Conservation (phyloP, 2,113 vertebrate genomes). For the Xenopus borealis region DNA sequence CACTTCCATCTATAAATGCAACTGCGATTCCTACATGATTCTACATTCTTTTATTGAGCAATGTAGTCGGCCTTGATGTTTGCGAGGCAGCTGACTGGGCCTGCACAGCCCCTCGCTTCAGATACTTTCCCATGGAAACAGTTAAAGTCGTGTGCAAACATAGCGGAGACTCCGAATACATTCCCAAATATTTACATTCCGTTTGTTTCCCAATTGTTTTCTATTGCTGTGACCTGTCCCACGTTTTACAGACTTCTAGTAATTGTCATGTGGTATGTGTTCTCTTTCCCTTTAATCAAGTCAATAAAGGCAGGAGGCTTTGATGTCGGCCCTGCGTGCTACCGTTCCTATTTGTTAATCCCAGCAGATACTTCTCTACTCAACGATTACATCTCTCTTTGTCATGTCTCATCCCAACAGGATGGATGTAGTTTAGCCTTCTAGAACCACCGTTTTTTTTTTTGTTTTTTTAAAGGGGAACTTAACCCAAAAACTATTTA, state of each 20-base stretch:
- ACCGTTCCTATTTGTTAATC: conserved; percentile 43
- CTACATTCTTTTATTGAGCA: too few species aligned
- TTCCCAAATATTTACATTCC: background rate
- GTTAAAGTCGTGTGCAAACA: background rate
- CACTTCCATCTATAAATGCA: too few species aligned
- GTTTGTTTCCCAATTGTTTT: background rate
- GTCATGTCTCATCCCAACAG: conserved; percentile 13
- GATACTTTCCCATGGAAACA: too few species aligned
- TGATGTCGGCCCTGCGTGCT: conserved; percentile 36
- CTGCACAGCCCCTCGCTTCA: too few species aligned
- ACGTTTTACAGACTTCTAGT: conserved; percentile 20
- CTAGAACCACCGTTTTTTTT: too few species aligned
- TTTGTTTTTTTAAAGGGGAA: too few species aligned
- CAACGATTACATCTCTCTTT: conserved; percentile 34
- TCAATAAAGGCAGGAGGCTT: conserved; percentile 27
- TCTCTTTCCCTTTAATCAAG: conserved; percentile 39
- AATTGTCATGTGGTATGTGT: conserved; percentile 34
- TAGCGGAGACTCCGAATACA: background rate
- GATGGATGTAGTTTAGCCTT: background rate
- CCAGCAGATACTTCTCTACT: conserved; percentile 22
- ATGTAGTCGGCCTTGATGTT: too few species aligned
- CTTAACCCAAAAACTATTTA: too few species aligned
- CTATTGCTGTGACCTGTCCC: conserved; percentile 13
- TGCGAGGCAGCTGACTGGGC: too few species aligned
- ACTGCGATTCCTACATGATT: too few species aligned